Evolutionary conservation across 1,140 invertebrate species (phyloP).

Genomic region (Steinernema feltiae): DNA sequence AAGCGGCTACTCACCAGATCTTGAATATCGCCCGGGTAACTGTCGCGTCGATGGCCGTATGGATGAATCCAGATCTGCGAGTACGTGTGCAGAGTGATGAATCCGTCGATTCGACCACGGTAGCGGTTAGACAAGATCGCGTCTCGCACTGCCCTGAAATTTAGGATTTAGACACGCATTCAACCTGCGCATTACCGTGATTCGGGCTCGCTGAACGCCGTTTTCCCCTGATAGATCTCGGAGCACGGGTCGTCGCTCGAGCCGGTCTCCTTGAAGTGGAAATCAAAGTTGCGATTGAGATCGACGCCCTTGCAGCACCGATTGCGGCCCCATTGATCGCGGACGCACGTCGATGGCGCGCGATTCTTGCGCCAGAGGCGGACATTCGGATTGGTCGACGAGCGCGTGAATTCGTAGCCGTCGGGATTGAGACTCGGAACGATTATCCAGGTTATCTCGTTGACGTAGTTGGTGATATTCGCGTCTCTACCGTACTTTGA

Average conservation of each 20-base stretch:
- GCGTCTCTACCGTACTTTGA: constrained; percentile 55
- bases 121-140: constrained; percentile 51
- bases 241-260: constrained; percentile 56
- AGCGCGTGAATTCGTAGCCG: constrained; percentile 60
- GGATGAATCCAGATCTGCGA: constrained; percentile 58
- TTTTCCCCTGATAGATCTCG: constrained; percentile 54
- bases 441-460: constrained; percentile 63
- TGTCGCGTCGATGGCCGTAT: constrained; percentile 54
- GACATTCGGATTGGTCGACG: constrained; percentile 56
- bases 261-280: constrained; percentile 54
- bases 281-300: constrained; percentile 40
- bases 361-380: constrained; percentile 55
- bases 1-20: constrained; percentile 42
- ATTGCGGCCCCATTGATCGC: constrained; percentile 50
- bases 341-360: constrained; percentile 38
- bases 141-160: constrained; percentile 48
- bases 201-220: constrained; percentile 56
- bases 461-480: constrained; percentile 52
- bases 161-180: neutral
- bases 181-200: constrained; percentile 29
- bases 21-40: constrained; percentile 55
- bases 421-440: constrained; percentile 70
- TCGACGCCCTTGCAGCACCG: constrained; percentile 43
- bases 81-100: constrained; percentile 57
- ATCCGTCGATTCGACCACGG: constrained; percentile 50